Evolutionary conservation across 2,888 invertebrate genomes (phyloP).

Genomic region (Brachylomia viminalis): DNA sequence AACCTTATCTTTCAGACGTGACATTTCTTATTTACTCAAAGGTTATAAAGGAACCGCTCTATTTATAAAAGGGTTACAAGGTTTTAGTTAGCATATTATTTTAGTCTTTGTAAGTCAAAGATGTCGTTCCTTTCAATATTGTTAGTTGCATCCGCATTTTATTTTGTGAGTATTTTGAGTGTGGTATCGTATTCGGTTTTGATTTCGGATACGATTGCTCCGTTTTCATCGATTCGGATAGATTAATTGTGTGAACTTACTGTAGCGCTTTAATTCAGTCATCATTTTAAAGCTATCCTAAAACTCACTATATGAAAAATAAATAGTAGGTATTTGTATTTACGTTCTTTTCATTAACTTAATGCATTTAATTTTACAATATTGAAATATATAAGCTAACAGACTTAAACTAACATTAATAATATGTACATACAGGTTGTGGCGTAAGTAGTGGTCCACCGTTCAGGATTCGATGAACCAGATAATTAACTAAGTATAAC

Average conservation of each 20-base stretch:
- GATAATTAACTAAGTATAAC: too few species aligned
- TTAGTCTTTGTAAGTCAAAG: conserved; percentile 52
- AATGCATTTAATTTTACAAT: too few species aligned
- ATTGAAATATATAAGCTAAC: too few species aligned
- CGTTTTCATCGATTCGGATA: conserved; percentile 6
- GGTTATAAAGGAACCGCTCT: conserved; percentile 58
- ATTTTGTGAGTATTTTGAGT: conserved; percentile 72
- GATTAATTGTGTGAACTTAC: background rate
- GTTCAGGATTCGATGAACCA: too few species aligned
- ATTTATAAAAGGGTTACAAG: conserved; percentile 68
- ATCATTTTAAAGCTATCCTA: background rate
- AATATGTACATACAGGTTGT: too few species aligned
- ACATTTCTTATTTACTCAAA: conserved; percentile 69
- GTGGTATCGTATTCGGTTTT: conserved; percentile 56
- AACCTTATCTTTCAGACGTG: conserved; percentile 77
- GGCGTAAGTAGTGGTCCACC: too few species aligned
- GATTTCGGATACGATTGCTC: conserved; percentile 1
- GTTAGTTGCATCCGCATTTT: conserved; percentile 67
- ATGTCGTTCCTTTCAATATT: conserved; percentile 71
- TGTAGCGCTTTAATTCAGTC: background rate
- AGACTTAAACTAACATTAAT: too few species aligned
- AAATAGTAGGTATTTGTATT: conserved; percentile 3
- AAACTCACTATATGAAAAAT: background rate
- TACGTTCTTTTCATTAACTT: too few species aligned
- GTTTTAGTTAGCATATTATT: conserved; percentile 46